These are phyloP conservation scores for Belonocnema kinseyi DNA, from an alignment of 1,140 invertebrate species.

Conservation along the genomic window DNA sequence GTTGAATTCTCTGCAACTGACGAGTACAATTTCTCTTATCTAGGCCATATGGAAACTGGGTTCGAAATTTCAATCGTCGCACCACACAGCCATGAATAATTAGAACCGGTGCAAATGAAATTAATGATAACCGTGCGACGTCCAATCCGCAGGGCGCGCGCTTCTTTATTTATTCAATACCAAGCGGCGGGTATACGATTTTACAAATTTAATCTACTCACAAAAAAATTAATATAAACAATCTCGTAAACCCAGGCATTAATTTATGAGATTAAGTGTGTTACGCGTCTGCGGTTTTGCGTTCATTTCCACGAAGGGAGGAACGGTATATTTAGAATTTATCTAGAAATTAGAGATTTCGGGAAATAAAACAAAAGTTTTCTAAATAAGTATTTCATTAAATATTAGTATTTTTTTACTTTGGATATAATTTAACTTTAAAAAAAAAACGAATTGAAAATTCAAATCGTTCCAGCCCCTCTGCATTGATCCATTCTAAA, in stretches of 20 bases:
- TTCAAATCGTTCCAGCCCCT: no score
- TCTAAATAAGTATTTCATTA: background rate
- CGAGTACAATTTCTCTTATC: background rate
- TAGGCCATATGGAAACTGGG: slow-evolving; percentile 49
- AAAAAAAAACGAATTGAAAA: no score
- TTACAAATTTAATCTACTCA: slow-evolving; percentile 61
- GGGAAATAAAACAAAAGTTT: background rate
- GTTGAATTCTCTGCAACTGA: background rate
- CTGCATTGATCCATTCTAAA: no score
- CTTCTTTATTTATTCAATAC: slow-evolving; percentile 68
- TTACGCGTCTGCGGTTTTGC: background rate
- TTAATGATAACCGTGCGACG: slow-evolving; percentile 66
- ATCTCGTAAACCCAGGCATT: slow-evolving; percentile 2
- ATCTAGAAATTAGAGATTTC: background rate
- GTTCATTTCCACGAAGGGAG: background rate
- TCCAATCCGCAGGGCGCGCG: slow-evolving; percentile 61
- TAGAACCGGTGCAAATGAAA: slow-evolving; percentile 69
- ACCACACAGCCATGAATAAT: slow-evolving; percentile 69
- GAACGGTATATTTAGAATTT: background rate
- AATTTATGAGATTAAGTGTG: background rate
- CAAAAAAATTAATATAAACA: slow-evolving; percentile 38
- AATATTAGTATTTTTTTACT: no score
- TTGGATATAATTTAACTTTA: no score
- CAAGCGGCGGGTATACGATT: slow-evolving; percentile 55
- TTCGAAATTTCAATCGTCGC: slow-evolving; percentile 63